Percentiles rank a stretch among this genome's conserved stretches.
These are phyloP conservation scores for Falco peregrinus DNA, from an alignment of 2,797 vertebrate species.

Conservation along the genomic window DNA sequence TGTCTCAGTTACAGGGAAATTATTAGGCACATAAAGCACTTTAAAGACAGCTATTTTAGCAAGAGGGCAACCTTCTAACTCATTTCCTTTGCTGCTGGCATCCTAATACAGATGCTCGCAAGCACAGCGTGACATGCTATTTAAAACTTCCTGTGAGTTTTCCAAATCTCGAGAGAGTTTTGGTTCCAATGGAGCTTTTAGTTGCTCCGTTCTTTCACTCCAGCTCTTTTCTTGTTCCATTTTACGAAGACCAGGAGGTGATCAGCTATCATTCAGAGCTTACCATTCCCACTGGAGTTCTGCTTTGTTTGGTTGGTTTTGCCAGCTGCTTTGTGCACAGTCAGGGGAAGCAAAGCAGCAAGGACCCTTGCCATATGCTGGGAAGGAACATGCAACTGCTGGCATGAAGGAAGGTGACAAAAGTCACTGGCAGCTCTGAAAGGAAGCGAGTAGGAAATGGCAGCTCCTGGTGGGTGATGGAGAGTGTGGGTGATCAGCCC, in stretches of 20 bases:
- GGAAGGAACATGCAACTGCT: background rate
- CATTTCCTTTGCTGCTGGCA: background rate
- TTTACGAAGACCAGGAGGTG: conserved; percentile 16
- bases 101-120: background rate
- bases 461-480: background rate
- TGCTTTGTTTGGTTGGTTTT: background rate
- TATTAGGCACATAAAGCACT: background rate
- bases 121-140: background rate
- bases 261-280: background rate
- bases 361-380: background rate
- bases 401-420: background rate
- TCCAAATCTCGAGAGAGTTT: conserved; percentile 13
- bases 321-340: background rate
- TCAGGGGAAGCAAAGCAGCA: background rate
- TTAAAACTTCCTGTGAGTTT: conserved; percentile 47
- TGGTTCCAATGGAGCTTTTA: conserved; percentile 13
- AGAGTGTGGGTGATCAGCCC: background rate
- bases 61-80: background rate
- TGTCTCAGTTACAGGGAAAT: background rate
- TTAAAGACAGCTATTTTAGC: background rate
- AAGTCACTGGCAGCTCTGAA: background rate
- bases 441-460: background rate
- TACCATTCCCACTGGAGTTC: background rate
- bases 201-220: conserved; percentile 16
- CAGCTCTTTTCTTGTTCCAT: background rate